These are phyloP conservation scores for Himalopsyche phryganea DNA, from an alignment of 1,140 invertebrate genomes.

Conservation along the genomic window DNA sequence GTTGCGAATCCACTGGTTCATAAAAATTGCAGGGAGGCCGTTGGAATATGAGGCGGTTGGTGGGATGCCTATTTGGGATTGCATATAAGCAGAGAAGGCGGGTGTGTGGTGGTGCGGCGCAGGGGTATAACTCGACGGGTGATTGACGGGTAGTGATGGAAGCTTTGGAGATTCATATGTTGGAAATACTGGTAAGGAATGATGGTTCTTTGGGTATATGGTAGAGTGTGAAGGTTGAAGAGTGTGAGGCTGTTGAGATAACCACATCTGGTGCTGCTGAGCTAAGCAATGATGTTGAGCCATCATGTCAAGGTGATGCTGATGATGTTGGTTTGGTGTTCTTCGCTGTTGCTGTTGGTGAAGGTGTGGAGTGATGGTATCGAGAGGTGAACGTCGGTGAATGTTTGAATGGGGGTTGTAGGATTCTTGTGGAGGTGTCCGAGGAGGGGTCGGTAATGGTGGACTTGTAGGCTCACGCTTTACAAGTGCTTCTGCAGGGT, in stretches of 20 bases:
- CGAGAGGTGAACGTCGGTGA: conserved; percentile 1
- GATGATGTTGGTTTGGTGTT: conserved; percentile 28
- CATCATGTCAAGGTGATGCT: conserved; percentile 22
- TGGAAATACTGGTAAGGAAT: conserved; percentile 31
- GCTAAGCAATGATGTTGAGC: conserved; percentile 27
- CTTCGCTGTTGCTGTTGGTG: conserved; percentile 29
- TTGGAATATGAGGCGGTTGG: conserved; percentile 47
- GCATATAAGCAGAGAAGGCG: conserved; percentile 45
- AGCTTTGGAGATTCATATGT: conserved; percentile 39
- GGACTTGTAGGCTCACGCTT: conserved; percentile 64
- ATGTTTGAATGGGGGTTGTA: conserved; percentile 21
- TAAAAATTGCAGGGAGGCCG: conserved; percentile 55
- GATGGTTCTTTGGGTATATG: conserved; percentile 27
- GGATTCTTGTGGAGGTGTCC: conserved; percentile 61
- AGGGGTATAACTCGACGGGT: conserved; percentile 15
- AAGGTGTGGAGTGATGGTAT: conserved; percentile 35
- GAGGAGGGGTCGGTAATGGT: conserved; percentile 66
- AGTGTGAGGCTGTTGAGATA: conserved; percentile 31
- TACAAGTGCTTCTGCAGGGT: conserved; percentile 51
- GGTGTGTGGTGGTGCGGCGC: conserved; percentile 37
- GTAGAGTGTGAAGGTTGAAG: conserved; percentile 20
- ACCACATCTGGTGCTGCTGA: conserved; percentile 33
- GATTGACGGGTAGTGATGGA: conserved; percentile 32
- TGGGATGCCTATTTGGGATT: conserved; percentile 44
- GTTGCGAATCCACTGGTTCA: conserved; percentile 70